These are phyloP conservation scores for Gari tellinella DNA, from an alignment of 2,888 invertebrate species.

Conservation along the genomic window DNA sequence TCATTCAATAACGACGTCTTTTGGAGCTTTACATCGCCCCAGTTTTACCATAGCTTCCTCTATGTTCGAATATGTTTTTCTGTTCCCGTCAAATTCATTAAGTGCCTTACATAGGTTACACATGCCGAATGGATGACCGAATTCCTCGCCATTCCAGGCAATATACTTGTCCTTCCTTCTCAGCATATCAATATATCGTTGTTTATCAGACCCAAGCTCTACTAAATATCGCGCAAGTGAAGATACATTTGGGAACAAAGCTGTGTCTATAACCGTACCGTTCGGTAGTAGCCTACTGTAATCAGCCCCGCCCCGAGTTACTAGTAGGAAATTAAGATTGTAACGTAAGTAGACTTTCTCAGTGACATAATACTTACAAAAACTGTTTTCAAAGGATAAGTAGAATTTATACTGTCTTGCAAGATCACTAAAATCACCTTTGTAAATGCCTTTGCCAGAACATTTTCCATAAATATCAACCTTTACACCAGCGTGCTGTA, in stretches of 20 bases:
- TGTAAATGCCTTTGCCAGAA: too few relatives aligned
- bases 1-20: too few relatives aligned
- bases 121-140: too few relatives aligned
- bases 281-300: conserved; percentile 44
- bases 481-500: conserved; percentile 1
- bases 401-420: conserved; percentile 33
- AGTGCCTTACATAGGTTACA: too few relatives aligned
- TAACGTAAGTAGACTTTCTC: conserved; percentile 57
- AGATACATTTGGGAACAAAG: conserved; percentile 31
- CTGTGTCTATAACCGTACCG: conserved; percentile 8
- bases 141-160: too few relatives aligned
- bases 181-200: conserved; percentile 34
- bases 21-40: too few relatives aligned
- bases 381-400: conserved; percentile 50
- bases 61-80: too few relatives aligned
- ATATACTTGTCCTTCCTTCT: conserved; percentile 11
- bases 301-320: conserved; percentile 45
- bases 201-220: conserved; percentile 34
- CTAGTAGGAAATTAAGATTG: conserved; percentile 34
- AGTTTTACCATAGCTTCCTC: too few relatives aligned
- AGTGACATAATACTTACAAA: conserved; percentile 60
- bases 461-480: conserved; percentile 12
- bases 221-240: conserved; percentile 44
- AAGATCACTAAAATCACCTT: conserved; percentile 25
- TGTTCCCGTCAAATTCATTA: too few relatives aligned